Percentiles rank a stretch among this genome's conserved stretches.
phyloP scores from a whole-genome alignment of 2,113 vertebrate genomes.

The Dinomys branickii region DNA sequence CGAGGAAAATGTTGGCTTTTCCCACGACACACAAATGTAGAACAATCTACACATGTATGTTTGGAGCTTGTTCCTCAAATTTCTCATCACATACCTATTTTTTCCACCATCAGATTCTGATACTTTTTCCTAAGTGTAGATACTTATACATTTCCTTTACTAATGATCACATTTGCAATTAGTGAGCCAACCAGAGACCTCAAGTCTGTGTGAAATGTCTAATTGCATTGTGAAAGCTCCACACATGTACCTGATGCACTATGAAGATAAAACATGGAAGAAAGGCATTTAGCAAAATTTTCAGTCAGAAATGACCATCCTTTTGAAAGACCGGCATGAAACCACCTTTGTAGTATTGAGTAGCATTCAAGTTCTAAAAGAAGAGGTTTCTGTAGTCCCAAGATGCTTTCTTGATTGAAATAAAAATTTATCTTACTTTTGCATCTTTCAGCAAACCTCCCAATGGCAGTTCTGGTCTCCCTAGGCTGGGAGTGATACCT shows the following conservation, averaged over 20 bases:
- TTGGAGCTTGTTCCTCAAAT: not conserved
- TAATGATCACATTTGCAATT: not conserved
- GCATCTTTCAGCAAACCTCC: conserved; percentile 33
- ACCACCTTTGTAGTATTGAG: too few species aligned
- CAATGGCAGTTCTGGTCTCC: not conserved
- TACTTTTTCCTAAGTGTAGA: not conserved
- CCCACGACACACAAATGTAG: not conserved
- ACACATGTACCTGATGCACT: not conserved
- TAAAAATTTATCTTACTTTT: not conserved
- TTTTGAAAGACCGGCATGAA: not conserved
- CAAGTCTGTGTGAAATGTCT: not conserved
- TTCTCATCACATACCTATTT: too few species aligned
- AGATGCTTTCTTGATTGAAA: not conserved
- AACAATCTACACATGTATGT: not conserved
- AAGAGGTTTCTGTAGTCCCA: not conserved
- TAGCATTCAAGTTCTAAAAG: not conserved
- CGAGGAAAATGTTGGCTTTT: not conserved
- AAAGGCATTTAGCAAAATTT: not conserved
- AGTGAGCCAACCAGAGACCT: not conserved
- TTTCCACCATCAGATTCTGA: not conserved
- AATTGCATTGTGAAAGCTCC: rapidly evolving
- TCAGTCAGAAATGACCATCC: not conserved
- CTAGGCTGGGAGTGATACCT: rapidly evolving
- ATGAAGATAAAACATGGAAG: not conserved
- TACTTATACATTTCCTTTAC: not conserved